Base-by-base conservation (phyloP, 64 coral and sea anemone genomes). In the Dendronephthya gigantea region DNA sequence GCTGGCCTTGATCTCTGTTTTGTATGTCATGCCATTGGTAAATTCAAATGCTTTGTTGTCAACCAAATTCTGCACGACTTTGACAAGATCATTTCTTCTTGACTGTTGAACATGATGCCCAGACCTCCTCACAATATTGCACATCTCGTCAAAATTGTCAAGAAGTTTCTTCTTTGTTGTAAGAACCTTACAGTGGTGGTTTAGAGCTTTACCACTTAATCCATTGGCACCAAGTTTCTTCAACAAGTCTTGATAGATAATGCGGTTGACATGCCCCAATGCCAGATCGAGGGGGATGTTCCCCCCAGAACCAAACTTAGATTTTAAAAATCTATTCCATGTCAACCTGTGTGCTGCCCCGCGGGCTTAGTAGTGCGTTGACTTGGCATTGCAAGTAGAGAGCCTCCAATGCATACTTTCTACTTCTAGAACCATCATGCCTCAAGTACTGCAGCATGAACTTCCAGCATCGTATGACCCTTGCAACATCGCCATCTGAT, bases 401-500 rank as follows among this genome's bases (percentile, higher is more conserved):
- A n/a, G 84, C 81, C 74, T 90, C 92, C 22, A 90, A 47, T 19
- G 88, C 83, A 93, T 93, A 93, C 15, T 90, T 93, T 0, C 22
- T 59, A 52, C 92, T 94, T 5, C 92, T 83, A 85, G 58, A 76
- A 19, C 92, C 92, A 90, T 90, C 92, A 19, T 94, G 85, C 35
- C 62, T 87, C 16, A 93, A 90, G 39, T 94, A 83, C 28, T 82
- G 34, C 3, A 92, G 82, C 43, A 92, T 88, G 41, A 92, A 62
- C 40, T 86, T 85, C 11, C 88, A 87, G 34, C 90, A 92, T 40
- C 32, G 41, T 0, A 92, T 31, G 0, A 92, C 49, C 7, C 82
- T 43, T 0, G 69, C 66, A 29, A 86, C 82, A 30, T 88, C 86
- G 22, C 86, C 90, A n/a, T n/a, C n/a, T n/a, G n/a, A n/a, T n/a